Conservation (phyloP, 1,140 invertebrate species). For the Sinella curviseta region DNA sequence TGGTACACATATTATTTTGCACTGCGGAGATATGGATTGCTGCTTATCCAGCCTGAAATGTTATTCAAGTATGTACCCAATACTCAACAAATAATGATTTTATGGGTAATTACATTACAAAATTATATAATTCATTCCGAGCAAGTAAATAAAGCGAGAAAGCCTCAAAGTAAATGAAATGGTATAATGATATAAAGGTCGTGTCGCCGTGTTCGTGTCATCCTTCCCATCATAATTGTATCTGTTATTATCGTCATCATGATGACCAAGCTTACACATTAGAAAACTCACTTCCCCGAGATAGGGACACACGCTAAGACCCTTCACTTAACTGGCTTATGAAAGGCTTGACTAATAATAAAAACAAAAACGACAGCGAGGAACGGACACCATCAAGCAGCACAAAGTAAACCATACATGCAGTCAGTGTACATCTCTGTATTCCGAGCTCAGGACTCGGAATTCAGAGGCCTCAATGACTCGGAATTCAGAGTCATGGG, state of each 20-base stretch:
- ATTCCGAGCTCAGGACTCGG: no score
- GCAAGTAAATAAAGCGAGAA: neutral
- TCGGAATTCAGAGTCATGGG: no score
- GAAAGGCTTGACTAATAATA: neutral
- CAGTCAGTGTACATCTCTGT: no score
- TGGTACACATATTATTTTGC: no score
- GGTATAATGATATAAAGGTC: conserved; percentile 1
- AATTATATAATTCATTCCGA: conserved; percentile 7
- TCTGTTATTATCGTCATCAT: no score
- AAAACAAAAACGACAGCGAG: neutral
- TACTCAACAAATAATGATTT: no score
- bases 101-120: conserved; percentile 17
- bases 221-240: neutral
- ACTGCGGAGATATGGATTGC: no score
- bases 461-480: no score
- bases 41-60: no score
- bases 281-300: neutral
- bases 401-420: no score
- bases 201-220: neutral
- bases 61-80: no score
- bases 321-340: neutral
- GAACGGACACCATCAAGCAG: no score
- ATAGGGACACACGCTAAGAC: neutral
- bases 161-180: neutral
- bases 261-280: neutral